A percentile compares a stretch with the other conserved stretches of the same genome.
These are phyloP conservation scores for Lithodes maja DNA, from an alignment of 2,888 invertebrate species.

Conservation along the genomic window DNA sequence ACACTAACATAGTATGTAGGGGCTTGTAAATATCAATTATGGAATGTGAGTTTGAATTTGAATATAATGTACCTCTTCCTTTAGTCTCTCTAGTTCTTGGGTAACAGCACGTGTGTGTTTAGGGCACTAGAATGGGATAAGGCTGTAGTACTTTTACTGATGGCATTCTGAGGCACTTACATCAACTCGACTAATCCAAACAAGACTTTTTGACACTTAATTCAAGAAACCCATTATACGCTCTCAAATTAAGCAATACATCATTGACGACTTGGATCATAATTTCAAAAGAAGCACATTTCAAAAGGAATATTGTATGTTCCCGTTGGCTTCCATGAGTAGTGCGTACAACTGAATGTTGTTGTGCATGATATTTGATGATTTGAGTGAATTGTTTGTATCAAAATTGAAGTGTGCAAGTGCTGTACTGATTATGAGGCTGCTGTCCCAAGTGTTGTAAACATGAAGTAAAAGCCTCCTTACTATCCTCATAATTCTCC, in stretches of 20 bases:
- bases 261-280: background rate
- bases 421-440: conserved; percentile 3
- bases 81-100: conserved; percentile 44
- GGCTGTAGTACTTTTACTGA: conserved; percentile 49
- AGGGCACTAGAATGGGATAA: conserved; percentile 65
- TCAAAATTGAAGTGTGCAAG: conserved; percentile 9
- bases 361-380: conserved; percentile 26
- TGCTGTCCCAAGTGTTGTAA: background rate
- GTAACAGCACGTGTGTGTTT: conserved; percentile 63
- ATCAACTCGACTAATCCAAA: background rate
- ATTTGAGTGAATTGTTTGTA: conserved; percentile 30
- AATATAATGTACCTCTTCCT: conserved; percentile 42
- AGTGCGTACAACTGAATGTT: conserved; percentile 34
- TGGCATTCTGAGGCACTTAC: conserved; percentile 43
- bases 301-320: conserved; percentile 28
- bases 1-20: background rate
- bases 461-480: background rate
- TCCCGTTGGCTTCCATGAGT: conserved; percentile 45
- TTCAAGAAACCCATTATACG: conserved; percentile 17
- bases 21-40: conserved; percentile 46
- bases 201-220: background rate
- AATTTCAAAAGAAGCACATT: conserved; percentile 20
- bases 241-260: conserved; percentile 21
- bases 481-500: conserved; percentile 7
- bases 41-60: conserved; percentile 41